A percentile compares a stretch with the other conserved stretches of the same genome.
Evolutionary conservation across 2,113 vertebrate genomes (phyloP).

Genomic region (Gavialis gangeticus): DNA sequence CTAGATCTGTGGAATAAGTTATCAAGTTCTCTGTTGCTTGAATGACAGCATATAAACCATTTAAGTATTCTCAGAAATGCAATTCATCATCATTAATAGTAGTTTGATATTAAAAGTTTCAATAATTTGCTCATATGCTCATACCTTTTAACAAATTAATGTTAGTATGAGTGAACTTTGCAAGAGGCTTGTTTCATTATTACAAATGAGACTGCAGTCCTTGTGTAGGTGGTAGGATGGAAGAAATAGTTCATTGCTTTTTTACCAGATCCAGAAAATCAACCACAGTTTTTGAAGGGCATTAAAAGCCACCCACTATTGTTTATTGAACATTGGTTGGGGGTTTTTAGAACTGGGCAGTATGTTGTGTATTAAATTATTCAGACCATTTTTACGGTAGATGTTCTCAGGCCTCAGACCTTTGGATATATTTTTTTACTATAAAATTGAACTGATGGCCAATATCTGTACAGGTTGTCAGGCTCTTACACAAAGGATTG

Average conservation of each 20-base stretch:
- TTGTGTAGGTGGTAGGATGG: not conserved
- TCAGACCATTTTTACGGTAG: not conserved
- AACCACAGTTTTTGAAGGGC: not conserved
- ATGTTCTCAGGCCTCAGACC: constrained; percentile 10
- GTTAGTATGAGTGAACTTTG: not conserved
- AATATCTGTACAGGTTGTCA: constrained; percentile 45
- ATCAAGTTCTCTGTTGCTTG: not conserved
- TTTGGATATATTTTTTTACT: not conserved
- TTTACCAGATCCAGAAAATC: not conserved
- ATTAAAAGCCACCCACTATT: not conserved
- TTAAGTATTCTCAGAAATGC: not conserved
- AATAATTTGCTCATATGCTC: not conserved
- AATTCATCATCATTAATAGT: not conserved
- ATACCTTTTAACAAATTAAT: not conserved
- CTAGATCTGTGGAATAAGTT: not conserved
- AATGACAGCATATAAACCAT: not conserved
- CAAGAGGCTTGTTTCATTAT: not conserved
- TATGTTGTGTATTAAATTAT: not conserved
- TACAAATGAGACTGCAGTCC: not conserved
- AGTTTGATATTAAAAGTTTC: not conserved
- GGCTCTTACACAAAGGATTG: not conserved
- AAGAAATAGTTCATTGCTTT: rapidly evolving
- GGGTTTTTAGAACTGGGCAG: not conserved
- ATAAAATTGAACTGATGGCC: not conserved
- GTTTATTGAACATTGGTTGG: rapidly evolving